Base-by-base conservation (phyloP, 1,140 invertebrate genomes). In the Arion vulgaris region DNA sequence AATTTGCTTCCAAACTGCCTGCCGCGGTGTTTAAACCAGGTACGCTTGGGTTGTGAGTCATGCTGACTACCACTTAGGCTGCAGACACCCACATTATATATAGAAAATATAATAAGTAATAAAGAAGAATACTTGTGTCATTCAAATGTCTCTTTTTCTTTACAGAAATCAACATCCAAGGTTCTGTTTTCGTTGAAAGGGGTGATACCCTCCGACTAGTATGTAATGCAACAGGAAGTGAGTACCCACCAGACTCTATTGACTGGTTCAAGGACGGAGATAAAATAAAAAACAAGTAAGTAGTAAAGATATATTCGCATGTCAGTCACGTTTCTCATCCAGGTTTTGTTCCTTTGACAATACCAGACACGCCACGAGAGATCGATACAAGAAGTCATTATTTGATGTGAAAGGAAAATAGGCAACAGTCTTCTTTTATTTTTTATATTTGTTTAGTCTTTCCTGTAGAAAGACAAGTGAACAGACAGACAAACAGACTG, bases 201-300 rank as follows among this genome's bases (percentile, higher is more conserved):
- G 88, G 87, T 0, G 84, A 88, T 49, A 83, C 84, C 2, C 81
- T 90, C 34, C 57, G 75, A 9, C 73, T 90, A 34, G 81, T 78
- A 32, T 90, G 89, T 80, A 90, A 88, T 57, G 89, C 88, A 26
- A 90, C 88, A 1, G 88, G 88, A 4, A 83, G 84, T 73, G 84
- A 87, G 68, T 87, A 88, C 45, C 85, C 87, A 0, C 87, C 87
- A 34, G 88, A 90, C 28, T 87, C 87, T 5, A 84, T 90, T n/a
- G 89, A 90, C 83, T 90, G 89, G 89, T 90, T 90, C 72, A 88
- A 87, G 81, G 86, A 90, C 79, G 89, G 89, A 51, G 78, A 87
- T 62, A 88, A 89, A 83, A 80, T 90, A 15, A 81, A 81, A 51
- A 81, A 57, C 36, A 74, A 62, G 80, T 81, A 57, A 81, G 69